Conservation (phyloP, 1,140 invertebrate genomes). For the Heliconius nattereri region DNA sequence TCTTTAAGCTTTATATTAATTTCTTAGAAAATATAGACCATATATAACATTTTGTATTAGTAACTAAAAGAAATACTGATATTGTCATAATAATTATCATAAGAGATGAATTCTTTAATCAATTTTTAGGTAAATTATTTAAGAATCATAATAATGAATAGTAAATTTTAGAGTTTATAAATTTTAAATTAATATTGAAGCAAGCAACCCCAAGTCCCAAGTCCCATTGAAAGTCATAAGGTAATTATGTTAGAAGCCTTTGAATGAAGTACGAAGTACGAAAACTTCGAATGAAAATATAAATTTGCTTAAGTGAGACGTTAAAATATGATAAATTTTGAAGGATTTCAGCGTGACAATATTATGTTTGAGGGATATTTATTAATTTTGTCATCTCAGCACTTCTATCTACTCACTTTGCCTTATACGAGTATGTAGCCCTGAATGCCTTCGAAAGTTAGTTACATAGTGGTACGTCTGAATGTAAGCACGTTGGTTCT, state of each 20-base stretch:
- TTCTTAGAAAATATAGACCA: too few species aligned
- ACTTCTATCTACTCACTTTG: too few species aligned
- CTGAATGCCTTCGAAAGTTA: too few species aligned
- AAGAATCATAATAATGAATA: neutral
- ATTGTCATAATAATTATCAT: too few species aligned
- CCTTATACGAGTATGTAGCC: too few species aligned
- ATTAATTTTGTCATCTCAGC: neutral
- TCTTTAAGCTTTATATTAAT: too few species aligned
- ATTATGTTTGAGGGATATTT: neutral
- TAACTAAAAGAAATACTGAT: too few species aligned
- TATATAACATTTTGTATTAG: too few species aligned
- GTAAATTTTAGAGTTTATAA: neutral
- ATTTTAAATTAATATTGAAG: neutral
- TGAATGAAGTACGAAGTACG: neutral
- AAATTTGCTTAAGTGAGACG: neutral
- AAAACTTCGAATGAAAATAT: conserved; percentile 7
- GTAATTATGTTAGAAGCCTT: conserved; percentile 7
- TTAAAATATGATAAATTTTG: neutral
- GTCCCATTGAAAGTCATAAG: neutral
- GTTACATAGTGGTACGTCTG: too few species aligned
- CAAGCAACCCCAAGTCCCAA: neutral
- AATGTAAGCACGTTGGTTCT: too few species aligned
- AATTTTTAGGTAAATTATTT: too few species aligned
- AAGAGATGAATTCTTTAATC: too few species aligned
- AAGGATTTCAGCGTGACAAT: neutral